phyloP scores from a whole-genome alignment of 2,888 invertebrate genomes.

The Tolmerus cingulatus region DNA sequence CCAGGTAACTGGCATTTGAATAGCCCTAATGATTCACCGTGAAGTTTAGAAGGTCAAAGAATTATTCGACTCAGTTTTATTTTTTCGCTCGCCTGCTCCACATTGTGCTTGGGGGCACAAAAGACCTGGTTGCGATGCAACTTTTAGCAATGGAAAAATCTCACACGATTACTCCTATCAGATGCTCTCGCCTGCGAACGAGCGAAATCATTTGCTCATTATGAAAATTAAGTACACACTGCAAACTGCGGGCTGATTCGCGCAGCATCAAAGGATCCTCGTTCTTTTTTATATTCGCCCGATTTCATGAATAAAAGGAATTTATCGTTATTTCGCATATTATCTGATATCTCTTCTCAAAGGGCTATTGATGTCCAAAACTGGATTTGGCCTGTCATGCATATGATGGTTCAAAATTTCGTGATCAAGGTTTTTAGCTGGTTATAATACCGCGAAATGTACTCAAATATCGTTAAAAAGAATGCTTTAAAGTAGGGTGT shows the following conservation, averaged over 20 bases:
- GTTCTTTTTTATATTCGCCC: not conserved
- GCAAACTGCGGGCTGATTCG: not conserved
- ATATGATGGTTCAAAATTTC: not conserved
- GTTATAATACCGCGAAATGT: not conserved
- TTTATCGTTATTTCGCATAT: not conserved
- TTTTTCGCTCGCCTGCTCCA: not conserved
- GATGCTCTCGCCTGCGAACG: not conserved
- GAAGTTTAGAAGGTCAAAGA: slow-evolving; percentile 27
- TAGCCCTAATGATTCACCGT: not conserved
- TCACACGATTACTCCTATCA: not conserved
- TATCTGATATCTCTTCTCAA: not conserved
- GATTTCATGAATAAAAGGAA: not conserved
- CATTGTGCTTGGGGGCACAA: slow-evolving; percentile 2
- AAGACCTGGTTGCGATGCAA: not conserved
- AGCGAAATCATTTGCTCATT: not conserved
- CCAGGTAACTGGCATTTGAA: slow-evolving; percentile 30
- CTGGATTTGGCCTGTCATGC: not conserved
- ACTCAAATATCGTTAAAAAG: not conserved
- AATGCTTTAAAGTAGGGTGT: not conserved
- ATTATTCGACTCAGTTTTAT: not conserved
- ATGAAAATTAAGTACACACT: not conserved
- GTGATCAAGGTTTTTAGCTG: not conserved
- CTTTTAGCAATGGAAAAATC: slow-evolving; percentile 17
- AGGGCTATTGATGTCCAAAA: not conserved
- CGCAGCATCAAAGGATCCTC: not conserved